A percentile compares a stretch with the other conserved stretches of the same genome.
phyloP scores from a whole-genome alignment of 2,113 vertebrate species.

The Clarias magur region DNA sequence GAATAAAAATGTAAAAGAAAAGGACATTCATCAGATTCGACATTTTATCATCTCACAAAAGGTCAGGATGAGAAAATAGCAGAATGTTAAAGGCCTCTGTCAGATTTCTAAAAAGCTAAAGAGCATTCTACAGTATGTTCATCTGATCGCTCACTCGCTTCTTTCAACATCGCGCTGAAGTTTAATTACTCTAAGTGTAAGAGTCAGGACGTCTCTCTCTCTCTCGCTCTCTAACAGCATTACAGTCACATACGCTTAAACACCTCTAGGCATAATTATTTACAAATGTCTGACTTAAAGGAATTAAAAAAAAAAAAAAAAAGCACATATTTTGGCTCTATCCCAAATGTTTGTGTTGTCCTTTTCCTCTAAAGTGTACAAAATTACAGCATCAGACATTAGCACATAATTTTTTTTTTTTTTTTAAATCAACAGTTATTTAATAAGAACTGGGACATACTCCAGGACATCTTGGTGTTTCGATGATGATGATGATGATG shows the following conservation, averaged over 20 bases:
- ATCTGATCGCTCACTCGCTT: slow-evolving; percentile 31
- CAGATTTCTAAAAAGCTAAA: neutral
- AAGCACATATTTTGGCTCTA: neutral
- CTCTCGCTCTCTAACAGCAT: neutral
- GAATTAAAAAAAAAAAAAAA: neutral
- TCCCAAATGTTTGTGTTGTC: neutral
- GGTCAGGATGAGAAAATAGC: neutral
- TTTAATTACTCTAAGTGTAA: neutral
- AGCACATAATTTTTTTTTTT: too few species aligned
- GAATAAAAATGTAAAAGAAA: neutral
- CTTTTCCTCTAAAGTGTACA: too few species aligned
- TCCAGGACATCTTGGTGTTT: too few species aligned
- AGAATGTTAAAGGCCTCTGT: neutral
- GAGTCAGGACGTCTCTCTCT: slow-evolving; percentile 37
- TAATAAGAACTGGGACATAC: neutral
- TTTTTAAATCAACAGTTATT: too few species aligned
- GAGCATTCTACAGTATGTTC: neutral
- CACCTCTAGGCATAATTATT: neutral
- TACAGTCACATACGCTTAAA: neutral
- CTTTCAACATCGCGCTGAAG: slow-evolving; percentile 10
- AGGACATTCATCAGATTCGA: neutral
- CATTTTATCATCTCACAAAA: neutral
- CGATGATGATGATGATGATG: too few species aligned
- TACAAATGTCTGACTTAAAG: neutral
- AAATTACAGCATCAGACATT: too few species aligned